phyloP scores from a whole-genome alignment of 2,888 invertebrate genomes.

The Shargacucullia verbasci region DNA sequence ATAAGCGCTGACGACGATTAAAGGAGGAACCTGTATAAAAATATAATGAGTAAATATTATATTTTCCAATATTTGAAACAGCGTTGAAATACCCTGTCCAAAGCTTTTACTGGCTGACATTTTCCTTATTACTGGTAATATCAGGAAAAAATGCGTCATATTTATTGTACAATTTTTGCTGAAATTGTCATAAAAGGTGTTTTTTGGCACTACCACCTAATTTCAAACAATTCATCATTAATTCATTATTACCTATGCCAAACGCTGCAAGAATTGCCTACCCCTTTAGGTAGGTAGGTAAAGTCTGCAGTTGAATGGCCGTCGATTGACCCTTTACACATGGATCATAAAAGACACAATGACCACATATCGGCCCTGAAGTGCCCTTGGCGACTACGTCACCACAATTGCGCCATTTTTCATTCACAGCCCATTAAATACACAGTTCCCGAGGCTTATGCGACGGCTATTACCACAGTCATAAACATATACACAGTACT shows the following conservation, averaged over 20 bases:
- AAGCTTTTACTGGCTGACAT: neutral
- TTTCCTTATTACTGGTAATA: conserved; percentile 4
- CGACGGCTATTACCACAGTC: conserved; percentile 70
- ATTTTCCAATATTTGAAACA: neutral
- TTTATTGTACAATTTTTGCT: no score
- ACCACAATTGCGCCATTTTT: conserved; percentile 74
- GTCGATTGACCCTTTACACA: conserved; percentile 56
- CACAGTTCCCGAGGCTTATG: conserved; percentile 67
- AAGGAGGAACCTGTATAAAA: no score
- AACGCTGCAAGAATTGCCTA: no score
- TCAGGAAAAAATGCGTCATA: neutral
- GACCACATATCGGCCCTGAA: conserved; percentile 52
- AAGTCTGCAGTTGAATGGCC: conserved; percentile 35
- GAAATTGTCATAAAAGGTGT: no score
- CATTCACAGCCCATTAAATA: conserved; percentile 81
- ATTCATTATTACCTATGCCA: no score
- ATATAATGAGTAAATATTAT: neutral
- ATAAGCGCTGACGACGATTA: no score
- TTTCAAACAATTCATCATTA: no score
- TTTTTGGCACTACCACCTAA: no score
- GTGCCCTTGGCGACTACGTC: conserved; percentile 61
- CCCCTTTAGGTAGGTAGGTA: no score
- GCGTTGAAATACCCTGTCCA: neutral
- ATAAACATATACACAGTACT: conserved; percentile 69
- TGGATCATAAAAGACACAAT: conserved; percentile 65